Conservation (phyloP, 2,113 vertebrate genomes). For the Cheirogaleus medius region DNA sequence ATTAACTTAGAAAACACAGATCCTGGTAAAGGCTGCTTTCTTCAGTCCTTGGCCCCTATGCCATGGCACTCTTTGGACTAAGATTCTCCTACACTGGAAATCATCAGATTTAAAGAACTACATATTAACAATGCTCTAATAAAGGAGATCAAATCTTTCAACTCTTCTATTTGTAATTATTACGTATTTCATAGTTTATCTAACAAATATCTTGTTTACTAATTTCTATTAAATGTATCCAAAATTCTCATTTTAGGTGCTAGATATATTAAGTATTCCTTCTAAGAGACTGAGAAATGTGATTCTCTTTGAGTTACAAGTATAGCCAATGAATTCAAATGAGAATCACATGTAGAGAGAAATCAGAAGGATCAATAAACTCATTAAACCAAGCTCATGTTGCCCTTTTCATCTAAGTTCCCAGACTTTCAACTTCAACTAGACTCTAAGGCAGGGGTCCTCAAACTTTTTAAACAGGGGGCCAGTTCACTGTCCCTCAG, state of each 20-base stretch:
- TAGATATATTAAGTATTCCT: not conserved
- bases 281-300: not conserved
- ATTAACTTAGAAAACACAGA: conserved; percentile 45
- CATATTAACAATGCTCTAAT: not conserved
- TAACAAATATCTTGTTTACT: not conserved
- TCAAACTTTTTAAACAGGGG: no score
- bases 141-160: not conserved
- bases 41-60: accelerated
- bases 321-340: not conserved
- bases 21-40: not conserved
- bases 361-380: not conserved
- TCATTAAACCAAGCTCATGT: not conserved
- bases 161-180: not conserved
- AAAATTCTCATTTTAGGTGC: not conserved
- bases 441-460: not conserved
- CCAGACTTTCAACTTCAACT: not conserved
- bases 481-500: no score
- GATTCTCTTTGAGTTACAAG: not conserved
- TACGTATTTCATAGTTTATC: not conserved
- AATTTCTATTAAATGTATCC: not conserved
- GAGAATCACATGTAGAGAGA: not conserved
- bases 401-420: not conserved
- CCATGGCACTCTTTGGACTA: not conserved
- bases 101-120: not conserved
- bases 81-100: not conserved